These are phyloP conservation scores for Rutilus rutilus DNA, from an alignment of 2,113 vertebrate genomes.

Conservation along the genomic window DNA sequence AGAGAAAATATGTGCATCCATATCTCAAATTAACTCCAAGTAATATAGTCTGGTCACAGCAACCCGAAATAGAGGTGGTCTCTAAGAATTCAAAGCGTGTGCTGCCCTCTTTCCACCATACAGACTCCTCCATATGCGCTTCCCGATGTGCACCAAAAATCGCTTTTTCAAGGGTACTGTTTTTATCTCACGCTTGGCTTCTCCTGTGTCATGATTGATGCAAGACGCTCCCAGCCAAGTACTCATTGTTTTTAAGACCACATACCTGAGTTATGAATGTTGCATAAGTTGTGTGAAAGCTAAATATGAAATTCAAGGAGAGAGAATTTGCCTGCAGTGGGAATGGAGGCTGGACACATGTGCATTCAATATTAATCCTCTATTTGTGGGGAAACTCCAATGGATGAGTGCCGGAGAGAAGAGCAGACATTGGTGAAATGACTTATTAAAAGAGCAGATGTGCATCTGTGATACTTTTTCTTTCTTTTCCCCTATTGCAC, in stretches of 20 bases:
- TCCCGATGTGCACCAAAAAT: constrained; percentile 59
- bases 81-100: not conserved
- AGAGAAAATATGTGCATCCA: not conserved
- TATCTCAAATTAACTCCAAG: constrained; percentile 15
- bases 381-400: constrained; percentile 36
- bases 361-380: constrained; percentile 61
- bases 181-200: constrained; percentile 63
- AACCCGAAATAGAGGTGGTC: not conserved
- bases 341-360: constrained; percentile 47
- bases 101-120: constrained; percentile 27
- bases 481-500: not conserved
- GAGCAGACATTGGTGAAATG: constrained; percentile 1
- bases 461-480: not conserved
- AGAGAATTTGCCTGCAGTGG: constrained; percentile 52
- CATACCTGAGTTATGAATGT: constrained; percentile 76
- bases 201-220: constrained; percentile 67
- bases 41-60: constrained; percentile 23
- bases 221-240: constrained; percentile 58
- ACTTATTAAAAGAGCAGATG: constrained; percentile 8
- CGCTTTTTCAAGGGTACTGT: constrained; percentile 55
- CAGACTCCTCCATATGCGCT: constrained; percentile 41
- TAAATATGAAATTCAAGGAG: constrained; percentile 63
- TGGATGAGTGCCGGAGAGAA: constrained; percentile 25
- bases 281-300: constrained; percentile 65
- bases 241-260: constrained; percentile 71